phyloP scores from a whole-genome alignment of 2,113 vertebrate species.

The Lepidothrix coronata region DNA sequence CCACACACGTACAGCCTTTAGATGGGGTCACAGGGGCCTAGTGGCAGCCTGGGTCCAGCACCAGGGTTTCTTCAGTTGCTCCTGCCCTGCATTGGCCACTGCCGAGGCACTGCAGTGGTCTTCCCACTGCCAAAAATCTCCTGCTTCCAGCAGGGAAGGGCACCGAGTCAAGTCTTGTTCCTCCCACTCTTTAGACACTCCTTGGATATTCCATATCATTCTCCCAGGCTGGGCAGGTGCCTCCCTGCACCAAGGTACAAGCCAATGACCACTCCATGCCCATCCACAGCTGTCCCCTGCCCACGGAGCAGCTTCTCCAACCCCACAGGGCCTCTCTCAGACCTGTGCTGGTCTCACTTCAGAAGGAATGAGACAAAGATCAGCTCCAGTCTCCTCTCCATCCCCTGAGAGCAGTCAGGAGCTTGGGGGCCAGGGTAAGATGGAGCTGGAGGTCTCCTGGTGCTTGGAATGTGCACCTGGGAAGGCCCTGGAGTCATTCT shows the following conservation, averaged over 20 bases:
- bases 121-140: rapidly evolving
- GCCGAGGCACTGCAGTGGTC: neutral
- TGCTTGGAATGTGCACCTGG: neutral
- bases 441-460: neutral
- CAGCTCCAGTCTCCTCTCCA: neutral
- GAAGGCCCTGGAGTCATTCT: neutral
- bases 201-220: neutral
- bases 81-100: neutral
- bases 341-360: neutral
- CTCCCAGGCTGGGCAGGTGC: neutral
- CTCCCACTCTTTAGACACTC: neutral
- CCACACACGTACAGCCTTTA: rapidly evolving
- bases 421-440: too few species aligned
- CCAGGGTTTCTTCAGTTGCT: too few species aligned
- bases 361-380: neutral
- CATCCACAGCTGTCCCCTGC: neutral
- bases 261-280: neutral
- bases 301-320: neutral
- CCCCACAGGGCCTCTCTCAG: neutral
- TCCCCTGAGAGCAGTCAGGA: neutral
- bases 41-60: neutral
- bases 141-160: neutral
- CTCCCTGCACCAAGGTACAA: rapidly evolving
- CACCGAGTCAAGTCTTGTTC: neutral
- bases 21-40: neutral